phyloP scores from a whole-genome alignment of 2,113 vertebrate genomes.

The Mobula hypostoma region DNA sequence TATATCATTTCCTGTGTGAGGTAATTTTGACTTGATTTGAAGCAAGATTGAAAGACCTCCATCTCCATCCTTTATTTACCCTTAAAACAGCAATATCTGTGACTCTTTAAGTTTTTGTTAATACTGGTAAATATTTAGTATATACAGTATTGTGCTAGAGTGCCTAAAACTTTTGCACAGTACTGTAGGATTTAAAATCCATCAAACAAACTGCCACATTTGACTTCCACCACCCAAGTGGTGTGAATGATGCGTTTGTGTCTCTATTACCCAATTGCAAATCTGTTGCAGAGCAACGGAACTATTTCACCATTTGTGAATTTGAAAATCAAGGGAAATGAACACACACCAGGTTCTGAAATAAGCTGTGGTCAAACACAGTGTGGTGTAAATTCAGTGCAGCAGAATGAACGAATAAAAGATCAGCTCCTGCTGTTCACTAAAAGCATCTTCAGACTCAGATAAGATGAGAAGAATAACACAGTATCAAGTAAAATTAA shows the following conservation, averaged over 20 bases:
- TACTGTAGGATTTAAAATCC: background rate
- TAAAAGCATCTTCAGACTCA: background rate
- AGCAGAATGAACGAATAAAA: background rate
- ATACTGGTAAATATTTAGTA: no score
- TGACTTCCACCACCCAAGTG: background rate
- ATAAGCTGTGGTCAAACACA: background rate
- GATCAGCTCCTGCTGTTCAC: background rate
- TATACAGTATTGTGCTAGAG: no score
- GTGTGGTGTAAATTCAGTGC: background rate
- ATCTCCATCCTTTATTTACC: no score
- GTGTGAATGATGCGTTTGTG: background rate
- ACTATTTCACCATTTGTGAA: slow-evolving; percentile 3
- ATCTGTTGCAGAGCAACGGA: background rate
- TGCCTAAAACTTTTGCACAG: no score
- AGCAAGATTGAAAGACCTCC: no score
- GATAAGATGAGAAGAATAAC: background rate
- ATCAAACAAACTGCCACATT: background rate
- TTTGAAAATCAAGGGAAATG: slow-evolving; percentile 1
- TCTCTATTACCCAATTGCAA: background rate
- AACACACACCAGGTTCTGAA: background rate
- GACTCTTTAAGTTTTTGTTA: no score
- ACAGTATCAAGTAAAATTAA: background rate
- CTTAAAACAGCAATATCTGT: no score
- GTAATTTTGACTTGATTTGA: no score
- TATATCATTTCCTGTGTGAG: no score